Base-by-base conservation (phyloP, 2,888 invertebrate genomes). In the Thecocarcelia acutangulata region DNA sequence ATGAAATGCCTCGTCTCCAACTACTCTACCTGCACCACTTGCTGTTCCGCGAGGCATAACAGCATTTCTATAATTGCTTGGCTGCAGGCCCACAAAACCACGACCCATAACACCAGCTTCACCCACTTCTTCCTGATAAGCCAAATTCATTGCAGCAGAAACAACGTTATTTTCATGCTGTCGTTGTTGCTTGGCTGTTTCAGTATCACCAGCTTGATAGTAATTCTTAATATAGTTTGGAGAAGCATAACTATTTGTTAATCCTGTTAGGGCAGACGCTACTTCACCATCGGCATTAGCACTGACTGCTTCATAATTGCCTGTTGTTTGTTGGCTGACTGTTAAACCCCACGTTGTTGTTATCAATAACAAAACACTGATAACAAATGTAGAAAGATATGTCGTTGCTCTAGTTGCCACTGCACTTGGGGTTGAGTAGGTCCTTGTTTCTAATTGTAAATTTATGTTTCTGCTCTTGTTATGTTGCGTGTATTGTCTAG, bases 211-310 rank as follows among this genome's bases (percentile, higher is more conserved):
- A 1, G 56, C 40, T 50, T 78, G 69, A 70, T 80, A 74, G 42
- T 82, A 78, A 61, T 69, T 74, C 50, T 64, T 46, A 28, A 82
- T 66, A 59, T 74, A 72, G 59, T 73, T 61, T 9, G 59, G 4
- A 59, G 66, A 9, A 54, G 59, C 59, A 66, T 66, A 76, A 59
- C 69, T 70, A 66, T 82, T 82, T 66, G 78, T 61, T 74, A 82
- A 74, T 78, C 82, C 82, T 61, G 82, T 70, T 74, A 78, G 11
- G 33, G 82, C 64, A 33, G 74, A 40, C 21, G 76, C 33, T n/a
- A 61, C 54, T 8, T 33, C 33, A 9, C 33, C 33, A 24, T 69
- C 61, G 37, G 13, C 21, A 56, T 64, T 37, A 37, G 48, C 21
- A 69, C 40, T 74, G 56, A 58, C 70, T 70, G 44, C 82, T 48